phyloP scores from a whole-genome alignment of 2,113 vertebrate species.

The Pterophyllum scalare region DNA sequence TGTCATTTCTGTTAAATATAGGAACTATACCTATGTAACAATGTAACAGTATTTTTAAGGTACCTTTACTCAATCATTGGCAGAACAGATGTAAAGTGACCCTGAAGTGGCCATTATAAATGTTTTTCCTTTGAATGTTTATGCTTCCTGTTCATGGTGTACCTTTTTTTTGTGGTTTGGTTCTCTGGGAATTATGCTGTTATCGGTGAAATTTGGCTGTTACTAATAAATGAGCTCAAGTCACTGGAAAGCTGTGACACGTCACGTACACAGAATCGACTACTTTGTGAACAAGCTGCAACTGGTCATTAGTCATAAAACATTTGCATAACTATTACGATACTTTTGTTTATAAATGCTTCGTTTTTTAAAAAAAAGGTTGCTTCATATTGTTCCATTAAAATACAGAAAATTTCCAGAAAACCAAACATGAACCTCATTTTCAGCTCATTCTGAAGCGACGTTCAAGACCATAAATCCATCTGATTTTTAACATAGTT shows the following conservation, averaged over 20 bases:
- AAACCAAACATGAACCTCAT: slow-evolving; percentile 36
- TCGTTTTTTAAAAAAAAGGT: background rate
- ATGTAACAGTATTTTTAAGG: slow-evolving; percentile 23
- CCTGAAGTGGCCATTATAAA: slow-evolving; percentile 12
- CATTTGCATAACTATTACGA: background rate
- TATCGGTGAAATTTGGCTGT: background rate
- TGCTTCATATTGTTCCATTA: background rate
- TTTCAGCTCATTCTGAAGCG: background rate
- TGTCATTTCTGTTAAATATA: slow-evolving; percentile 11
- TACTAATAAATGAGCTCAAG: background rate
- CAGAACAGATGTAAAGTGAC: slow-evolving; percentile 3
- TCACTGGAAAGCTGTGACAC: slow-evolving; percentile 8
- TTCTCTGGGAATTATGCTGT: slow-evolving; percentile 42
- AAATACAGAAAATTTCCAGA: slow-evolving; percentile 21
- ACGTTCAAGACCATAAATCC: background rate
- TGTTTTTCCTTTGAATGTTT: slow-evolving; percentile 34
- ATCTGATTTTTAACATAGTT: background rate
- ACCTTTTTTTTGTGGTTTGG: slow-evolving; percentile 33
- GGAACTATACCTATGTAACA: background rate
- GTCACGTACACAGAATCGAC: background rate
- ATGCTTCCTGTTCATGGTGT: slow-evolving; percentile 6
- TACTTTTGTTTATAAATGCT: slow-evolving; percentile 5
- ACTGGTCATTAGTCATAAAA: background rate
- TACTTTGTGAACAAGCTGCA: slow-evolving; percentile 9
- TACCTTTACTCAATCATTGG: slow-evolving; percentile 16